Percentiles rank a stretch among this genome's conserved stretches.
phyloP scores from a whole-genome alignment of 2,113 vertebrate genomes.

The Melanostigma gelatinosum region DNA sequence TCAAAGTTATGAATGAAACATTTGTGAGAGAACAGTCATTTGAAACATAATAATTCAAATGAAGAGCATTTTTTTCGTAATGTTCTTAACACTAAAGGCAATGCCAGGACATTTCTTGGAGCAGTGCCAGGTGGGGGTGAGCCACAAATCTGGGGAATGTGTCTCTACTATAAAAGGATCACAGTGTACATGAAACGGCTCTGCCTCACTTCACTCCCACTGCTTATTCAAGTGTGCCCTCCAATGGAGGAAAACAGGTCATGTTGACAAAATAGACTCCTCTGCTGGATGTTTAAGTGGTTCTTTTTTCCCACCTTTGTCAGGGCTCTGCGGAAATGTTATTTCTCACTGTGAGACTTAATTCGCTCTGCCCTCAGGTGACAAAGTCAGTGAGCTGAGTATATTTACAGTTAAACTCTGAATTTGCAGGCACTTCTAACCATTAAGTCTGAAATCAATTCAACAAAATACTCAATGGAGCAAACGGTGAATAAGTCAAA shows the following conservation, averaged over 20 bases:
- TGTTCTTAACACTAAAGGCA: conserved; percentile 53
- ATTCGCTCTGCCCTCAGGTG: not conserved
- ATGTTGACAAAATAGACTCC: conserved; percentile 49
- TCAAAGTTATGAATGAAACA: conserved; percentile 51
- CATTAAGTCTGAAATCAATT: conserved; percentile 7
- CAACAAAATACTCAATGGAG: conserved; percentile 3
- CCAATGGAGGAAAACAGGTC: conserved; percentile 68
- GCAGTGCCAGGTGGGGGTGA: conserved; percentile 48
- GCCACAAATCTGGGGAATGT: conserved; percentile 51
- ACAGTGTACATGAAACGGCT: conserved; percentile 29
- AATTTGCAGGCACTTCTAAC: conserved; percentile 4
- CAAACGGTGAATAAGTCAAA: conserved; percentile 11
- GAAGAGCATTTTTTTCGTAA: conserved; percentile 45
- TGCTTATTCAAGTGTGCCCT: conserved; percentile 73
- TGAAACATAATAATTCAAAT: conserved; percentile 49
- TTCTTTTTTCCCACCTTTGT: conserved; percentile 7
- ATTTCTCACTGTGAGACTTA: conserved; percentile 13
- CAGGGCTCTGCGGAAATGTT: conserved; percentile 6
- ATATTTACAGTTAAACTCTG: conserved; percentile 11
- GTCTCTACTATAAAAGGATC: conserved; percentile 40
- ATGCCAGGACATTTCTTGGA: conserved; percentile 53
- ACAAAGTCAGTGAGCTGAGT: conserved; percentile 13
- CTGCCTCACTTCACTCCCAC: conserved; percentile 23
- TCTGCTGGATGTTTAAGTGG: conserved; percentile 17
- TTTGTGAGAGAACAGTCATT: conserved; percentile 47